These are phyloP conservation scores for Magallana ariakensis DNA, from an alignment of 1,140 invertebrate genomes.

Conservation along the genomic window DNA sequence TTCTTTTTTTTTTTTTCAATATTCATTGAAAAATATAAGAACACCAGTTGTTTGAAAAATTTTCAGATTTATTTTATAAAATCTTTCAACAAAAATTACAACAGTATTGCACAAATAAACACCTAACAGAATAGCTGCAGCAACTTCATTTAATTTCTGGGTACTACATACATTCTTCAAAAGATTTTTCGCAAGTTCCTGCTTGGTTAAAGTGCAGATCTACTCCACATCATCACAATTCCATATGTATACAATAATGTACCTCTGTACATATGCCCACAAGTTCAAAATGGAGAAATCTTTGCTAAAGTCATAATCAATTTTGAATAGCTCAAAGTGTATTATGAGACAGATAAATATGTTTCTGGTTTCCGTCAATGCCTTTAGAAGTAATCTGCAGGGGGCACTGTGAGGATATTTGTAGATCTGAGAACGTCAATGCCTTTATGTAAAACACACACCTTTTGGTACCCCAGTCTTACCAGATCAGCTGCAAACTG, in stretches of 20 bases:
- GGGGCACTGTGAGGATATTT: constrained; percentile 76
- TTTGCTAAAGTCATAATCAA: no score
- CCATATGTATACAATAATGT: no score
- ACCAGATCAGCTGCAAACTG: constrained; percentile 82
- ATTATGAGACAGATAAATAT: neutral
- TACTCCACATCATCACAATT: no score
- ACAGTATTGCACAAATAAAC: constrained; percentile 18
- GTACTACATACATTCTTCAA: no score
- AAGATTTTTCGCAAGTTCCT: no score
- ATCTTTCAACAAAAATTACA: constrained; percentile 22
- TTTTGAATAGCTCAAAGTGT: no score
- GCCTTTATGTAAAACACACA: constrained; percentile 82
- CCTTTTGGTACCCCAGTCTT: constrained; percentile 79
- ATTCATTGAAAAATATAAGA: neutral
- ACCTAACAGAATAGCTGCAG: neutral
- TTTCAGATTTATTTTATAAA: neutral
- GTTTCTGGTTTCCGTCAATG: neutral
- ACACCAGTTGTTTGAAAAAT: neutral
- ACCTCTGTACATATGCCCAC: no score
- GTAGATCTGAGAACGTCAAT: constrained; percentile 81
- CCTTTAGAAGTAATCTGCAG: constrained; percentile 74
- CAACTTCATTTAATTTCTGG: neutral
- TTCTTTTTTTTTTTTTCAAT: no score
- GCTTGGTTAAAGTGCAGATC: no score
- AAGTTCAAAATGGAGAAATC: no score